A percentile compares a stretch with the other conserved stretches of the same genome.
phyloP scores from a whole-genome alignment of 2,113 vertebrate genomes.

The Halcyon senegalensis region DNA sequence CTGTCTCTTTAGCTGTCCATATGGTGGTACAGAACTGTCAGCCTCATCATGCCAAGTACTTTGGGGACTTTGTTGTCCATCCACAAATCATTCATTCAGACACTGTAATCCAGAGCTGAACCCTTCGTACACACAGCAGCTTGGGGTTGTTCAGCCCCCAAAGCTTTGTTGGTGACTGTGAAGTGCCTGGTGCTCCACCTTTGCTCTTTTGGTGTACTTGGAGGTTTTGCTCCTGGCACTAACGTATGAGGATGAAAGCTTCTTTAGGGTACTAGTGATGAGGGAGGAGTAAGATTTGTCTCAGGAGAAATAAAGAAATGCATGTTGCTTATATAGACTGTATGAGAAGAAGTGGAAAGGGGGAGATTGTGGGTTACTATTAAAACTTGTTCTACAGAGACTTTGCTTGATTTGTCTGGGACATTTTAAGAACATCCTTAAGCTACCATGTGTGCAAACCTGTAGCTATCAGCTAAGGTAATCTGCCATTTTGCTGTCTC shows the following conservation, averaged over 20 bases:
- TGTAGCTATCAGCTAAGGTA: background rate
- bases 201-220: rapidly evolving
- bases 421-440: background rate
- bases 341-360: background rate
- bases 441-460: background rate
- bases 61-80: background rate
- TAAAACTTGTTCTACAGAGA: background rate
- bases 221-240: background rate
- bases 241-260: background rate
- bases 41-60: background rate
- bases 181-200: background rate
- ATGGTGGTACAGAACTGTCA: background rate
- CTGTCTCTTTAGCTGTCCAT: background rate
- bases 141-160: background rate
- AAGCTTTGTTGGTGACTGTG: background rate
- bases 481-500: background rate
- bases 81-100: background rate
- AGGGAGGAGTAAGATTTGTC: background rate
- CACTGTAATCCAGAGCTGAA: background rate
- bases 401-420: background rate
- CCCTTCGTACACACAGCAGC: background rate
- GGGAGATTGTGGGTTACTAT: background rate
- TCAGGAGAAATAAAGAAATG: background rate
- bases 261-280: background rate
- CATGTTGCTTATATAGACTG: background rate